Base-by-base conservation (phyloP, 2,888 invertebrate genomes). In the Limnephilus lunatus region DNA sequence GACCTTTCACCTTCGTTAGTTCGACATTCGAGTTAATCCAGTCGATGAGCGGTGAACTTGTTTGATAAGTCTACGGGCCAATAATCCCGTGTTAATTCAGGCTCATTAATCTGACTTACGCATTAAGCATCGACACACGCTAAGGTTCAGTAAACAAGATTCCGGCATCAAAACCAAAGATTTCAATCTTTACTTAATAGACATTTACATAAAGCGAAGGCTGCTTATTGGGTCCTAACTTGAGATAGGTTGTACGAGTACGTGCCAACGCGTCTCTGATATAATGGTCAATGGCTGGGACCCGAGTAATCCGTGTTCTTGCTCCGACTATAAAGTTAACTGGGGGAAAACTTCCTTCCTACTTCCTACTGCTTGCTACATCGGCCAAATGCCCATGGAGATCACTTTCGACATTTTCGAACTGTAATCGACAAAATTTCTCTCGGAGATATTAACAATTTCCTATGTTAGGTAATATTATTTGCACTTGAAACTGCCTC, bases 221-320 rank as follows among this genome's bases (percentile, higher is more conserved):
- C 81, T 31, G 44, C n/a, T n/a, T 25, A 81, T 89, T 89, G 35
- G 89, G 44, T 68, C 30, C 68, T 19, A 89, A 89, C 89, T 89
- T 89, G 81, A 89, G 89, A 89, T 89, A 89, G 83, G 53, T 39
- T 83, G 32, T 89, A 89, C 88, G 89, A 53, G n/a, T 89, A 89
- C 88, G 91, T 85, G 89, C 87, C 85, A 89, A 91, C 89, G 91
- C 31, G 39, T 89, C 80, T 91, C 88, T 89, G 85, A 91, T 91
- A 89, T 89, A 80, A 68, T 48, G 89, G 81, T 81, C 81, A 87
- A 80, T 85, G 32, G 85, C 68, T 89, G 35, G n/a, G 89, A 68
- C 88, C 89, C 32, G 32, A 32, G 89, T 89, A 39, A 89, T 91
- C 91, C 85, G 32, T 89, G 80, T 91, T 89, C 89, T 35, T 35